Evolutionary conservation across 2,797 vertebrate species (phyloP).

Genomic region (Miichthys miiuy): DNA sequence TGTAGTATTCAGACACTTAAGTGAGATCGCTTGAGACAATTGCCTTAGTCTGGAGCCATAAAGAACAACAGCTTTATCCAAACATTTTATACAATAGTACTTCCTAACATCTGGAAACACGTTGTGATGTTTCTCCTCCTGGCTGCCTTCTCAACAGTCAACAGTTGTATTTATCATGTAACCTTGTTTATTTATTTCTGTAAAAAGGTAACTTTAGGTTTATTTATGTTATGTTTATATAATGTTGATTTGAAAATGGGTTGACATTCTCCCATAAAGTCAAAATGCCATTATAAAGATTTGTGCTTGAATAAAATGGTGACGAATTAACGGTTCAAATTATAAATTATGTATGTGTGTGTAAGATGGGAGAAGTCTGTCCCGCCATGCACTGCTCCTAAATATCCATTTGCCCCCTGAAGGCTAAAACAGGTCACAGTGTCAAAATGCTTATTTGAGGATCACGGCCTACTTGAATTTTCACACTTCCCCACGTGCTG

Average conservation of each 20-base stretch:
- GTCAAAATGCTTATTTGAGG: constrained; percentile 73
- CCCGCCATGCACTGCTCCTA: constrained; percentile 1
- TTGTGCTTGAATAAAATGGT: not conserved
- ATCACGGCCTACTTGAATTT: constrained; percentile 51
- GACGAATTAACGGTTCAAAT: not conserved
- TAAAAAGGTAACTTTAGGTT: too few relatives aligned
- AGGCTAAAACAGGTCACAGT: constrained; percentile 77
- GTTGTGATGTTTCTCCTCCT: too few relatives aligned
- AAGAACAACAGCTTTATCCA: too few relatives aligned
- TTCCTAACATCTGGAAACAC: too few relatives aligned
- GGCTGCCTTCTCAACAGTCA: too few relatives aligned
- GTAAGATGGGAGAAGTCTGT: not conserved
- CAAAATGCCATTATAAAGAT: not conserved
- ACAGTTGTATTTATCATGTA: not conserved
- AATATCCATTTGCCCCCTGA: constrained; percentile 38
- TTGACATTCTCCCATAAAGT: not conserved
- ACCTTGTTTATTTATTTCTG: not conserved
- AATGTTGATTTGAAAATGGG: not conserved
- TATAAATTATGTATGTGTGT: not conserved
- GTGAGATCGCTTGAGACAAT: too few relatives aligned
- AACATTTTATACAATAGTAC: too few relatives aligned
- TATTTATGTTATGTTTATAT: too few relatives aligned
- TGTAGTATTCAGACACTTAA: too few relatives aligned
- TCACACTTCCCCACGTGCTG: constrained; percentile 82
- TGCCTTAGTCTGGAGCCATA: too few relatives aligned